Evolutionary conservation across 2,797 vertebrate genomes (phyloP).

Genomic region (Eleutherodactylus coqui): DNA sequence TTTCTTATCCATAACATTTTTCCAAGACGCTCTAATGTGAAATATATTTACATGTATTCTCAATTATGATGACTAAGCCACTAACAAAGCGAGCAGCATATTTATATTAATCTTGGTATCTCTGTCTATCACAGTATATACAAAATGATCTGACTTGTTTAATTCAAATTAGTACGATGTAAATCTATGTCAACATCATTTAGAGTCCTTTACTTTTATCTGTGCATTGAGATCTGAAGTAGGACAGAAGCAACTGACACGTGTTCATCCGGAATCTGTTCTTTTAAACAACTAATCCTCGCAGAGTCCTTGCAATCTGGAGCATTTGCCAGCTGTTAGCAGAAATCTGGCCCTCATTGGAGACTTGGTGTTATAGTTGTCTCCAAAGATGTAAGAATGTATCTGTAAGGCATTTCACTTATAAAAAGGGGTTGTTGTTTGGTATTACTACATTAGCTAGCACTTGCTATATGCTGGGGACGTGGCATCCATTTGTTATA

Average conservation of each 20-base stretch:
- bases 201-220: too few species aligned
- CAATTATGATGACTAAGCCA: too few species aligned
- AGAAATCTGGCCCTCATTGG: background rate
- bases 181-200: too few species aligned
- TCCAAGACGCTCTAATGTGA: too few species aligned
- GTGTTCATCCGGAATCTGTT: background rate
- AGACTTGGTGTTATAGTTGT: background rate
- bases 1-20: too few species aligned
- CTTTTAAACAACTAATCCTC: background rate
- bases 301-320: background rate
- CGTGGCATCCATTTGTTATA: background rate
- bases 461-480: background rate
- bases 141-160: too few species aligned
- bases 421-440: background rate
- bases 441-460: background rate
- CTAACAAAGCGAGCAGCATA: too few species aligned
- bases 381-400: background rate
- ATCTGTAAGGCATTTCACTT: background rate
- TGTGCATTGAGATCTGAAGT: background rate
- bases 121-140: too few species aligned
- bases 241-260: background rate
- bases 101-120: too few species aligned
- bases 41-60: too few species aligned
- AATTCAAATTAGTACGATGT: too few species aligned
- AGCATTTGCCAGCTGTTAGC: background rate